Base-by-base conservation (phyloP, 2,113 vertebrate genomes). In the Cervus canadensis region DNA sequence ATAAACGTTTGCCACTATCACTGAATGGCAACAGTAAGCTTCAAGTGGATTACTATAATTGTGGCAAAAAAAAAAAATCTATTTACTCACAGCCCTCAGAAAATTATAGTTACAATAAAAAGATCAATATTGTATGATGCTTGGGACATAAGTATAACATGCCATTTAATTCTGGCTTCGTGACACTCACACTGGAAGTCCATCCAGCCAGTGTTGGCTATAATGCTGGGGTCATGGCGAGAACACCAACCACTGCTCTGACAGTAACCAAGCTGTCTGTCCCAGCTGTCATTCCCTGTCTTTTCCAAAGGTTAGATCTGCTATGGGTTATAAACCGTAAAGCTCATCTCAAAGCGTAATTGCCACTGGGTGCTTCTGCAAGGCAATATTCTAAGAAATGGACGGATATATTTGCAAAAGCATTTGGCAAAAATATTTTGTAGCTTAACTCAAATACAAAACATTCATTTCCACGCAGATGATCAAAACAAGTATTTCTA, bases 401-500 rank as follows among this genome's bases (percentile, higher is more conserved):
- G 52, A 84, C 64, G 40, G 87, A 82, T 88, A 33, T 45, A 83
- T 94, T 91, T 91, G 82, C 76, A 86, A 96, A 67, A 94, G 40
- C 85, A 89, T 59, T 96, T 89, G 89, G 85, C 54, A 89, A 95
- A 90, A 64, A 87, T n/a, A 76, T 74, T 95, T 92, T 91, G 56
- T 52, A 94, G 97, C 88, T 87, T 81, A 96, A 83, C 71, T 96
- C 93, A 93, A 48, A 95, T 25, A 54, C 78, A 95, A 97, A 95
- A 82, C 74, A 82, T 87, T 96, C 85, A 83, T 95, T 95, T 94
- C 95, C 84, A 74, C 62, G 71, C 17, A 56, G 78, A 94, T 60
- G 82, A 97, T 95, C 94, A 96, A 95, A 97, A 98, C 94, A 93
- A 97, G 86, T 16, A 67, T 48, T 82, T 93, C 76, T 76, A 89